phyloP scores from a whole-genome alignment of 2,113 vertebrate species.

The Perca fluviatilis region DNA sequence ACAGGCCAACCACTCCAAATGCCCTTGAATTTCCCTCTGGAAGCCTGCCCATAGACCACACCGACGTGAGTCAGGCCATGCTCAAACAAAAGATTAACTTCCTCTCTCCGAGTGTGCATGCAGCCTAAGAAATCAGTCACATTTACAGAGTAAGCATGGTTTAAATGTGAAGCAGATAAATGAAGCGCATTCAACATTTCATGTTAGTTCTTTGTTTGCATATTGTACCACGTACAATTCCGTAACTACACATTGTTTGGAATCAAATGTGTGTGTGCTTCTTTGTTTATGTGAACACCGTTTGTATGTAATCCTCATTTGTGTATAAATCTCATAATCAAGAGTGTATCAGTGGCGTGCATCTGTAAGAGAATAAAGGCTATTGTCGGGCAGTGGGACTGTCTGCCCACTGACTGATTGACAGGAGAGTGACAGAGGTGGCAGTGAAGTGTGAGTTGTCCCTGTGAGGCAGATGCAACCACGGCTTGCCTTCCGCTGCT shows the following conservation, averaged over 20 bases:
- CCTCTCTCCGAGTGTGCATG: slow-evolving; percentile 29
- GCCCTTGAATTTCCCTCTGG: slow-evolving; percentile 78
- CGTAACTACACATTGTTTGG: not conserved
- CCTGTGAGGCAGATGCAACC: slow-evolving; percentile 67
- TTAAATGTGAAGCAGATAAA: slow-evolving; percentile 43
- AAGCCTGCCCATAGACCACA: slow-evolving; percentile 74
- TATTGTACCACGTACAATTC: not conserved
- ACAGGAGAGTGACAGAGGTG: slow-evolving; percentile 73
- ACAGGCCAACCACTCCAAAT: slow-evolving; percentile 67
- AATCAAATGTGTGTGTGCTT: not conserved
- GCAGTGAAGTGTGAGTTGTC: slow-evolving; percentile 73
- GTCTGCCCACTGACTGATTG: slow-evolving; percentile 73
- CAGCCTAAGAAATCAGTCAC: slow-evolving; percentile 45
- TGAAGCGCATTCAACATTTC: not conserved
- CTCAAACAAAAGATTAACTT: slow-evolving; percentile 76
- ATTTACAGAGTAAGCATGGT: slow-evolving; percentile 39
- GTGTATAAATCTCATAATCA: slow-evolving; percentile 40
- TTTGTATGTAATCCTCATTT: not conserved
- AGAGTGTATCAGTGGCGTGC: slow-evolving; percentile 8
- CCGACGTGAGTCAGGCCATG: slow-evolving; percentile 55
- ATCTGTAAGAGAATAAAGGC: slow-evolving; percentile 37
- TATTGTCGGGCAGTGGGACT: slow-evolving; percentile 50
- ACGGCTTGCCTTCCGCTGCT: slow-evolving; percentile 52
- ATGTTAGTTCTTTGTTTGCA: slow-evolving; percentile 10
- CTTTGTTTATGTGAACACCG: slow-evolving; percentile 2